phyloP scores from a whole-genome alignment of 2,797 vertebrate genomes.

The Arctocebus calabarensis region DNA sequence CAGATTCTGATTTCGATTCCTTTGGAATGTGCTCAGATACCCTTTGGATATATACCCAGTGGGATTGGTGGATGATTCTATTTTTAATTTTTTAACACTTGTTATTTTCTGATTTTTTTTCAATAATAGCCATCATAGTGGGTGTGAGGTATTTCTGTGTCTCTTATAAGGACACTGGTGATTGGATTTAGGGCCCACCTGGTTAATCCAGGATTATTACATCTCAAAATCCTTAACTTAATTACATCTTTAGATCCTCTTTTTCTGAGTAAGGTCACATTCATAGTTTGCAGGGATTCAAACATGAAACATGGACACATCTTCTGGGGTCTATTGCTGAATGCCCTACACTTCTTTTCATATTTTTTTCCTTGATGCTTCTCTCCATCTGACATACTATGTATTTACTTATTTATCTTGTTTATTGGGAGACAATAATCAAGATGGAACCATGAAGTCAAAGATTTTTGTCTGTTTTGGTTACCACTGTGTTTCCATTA shows the following conservation, averaged over 20 bases:
- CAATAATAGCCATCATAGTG: background rate
- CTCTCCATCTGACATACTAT: background rate
- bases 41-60: background rate
- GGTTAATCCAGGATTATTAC: background rate
- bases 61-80: background rate
- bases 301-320: background rate
- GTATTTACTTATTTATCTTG: background rate
- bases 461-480: background rate
- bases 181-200: background rate
- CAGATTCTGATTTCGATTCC: background rate
- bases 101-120: background rate
- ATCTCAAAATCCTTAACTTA: slow-evolving; percentile 32
- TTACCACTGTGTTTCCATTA: background rate
- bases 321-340: background rate
- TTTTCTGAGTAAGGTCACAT: slow-evolving; percentile 36
- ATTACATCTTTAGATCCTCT: background rate
- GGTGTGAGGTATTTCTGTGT: background rate
- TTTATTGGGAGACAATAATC: background rate
- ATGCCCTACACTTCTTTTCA: background rate
- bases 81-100: background rate
- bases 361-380: background rate
- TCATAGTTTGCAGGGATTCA: background rate
- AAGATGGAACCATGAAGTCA: background rate
- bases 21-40: background rate
- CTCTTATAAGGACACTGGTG: background rate